Base-by-base conservation (phyloP, 2,113 vertebrate genomes). In the Lycaon pictus region DNA sequence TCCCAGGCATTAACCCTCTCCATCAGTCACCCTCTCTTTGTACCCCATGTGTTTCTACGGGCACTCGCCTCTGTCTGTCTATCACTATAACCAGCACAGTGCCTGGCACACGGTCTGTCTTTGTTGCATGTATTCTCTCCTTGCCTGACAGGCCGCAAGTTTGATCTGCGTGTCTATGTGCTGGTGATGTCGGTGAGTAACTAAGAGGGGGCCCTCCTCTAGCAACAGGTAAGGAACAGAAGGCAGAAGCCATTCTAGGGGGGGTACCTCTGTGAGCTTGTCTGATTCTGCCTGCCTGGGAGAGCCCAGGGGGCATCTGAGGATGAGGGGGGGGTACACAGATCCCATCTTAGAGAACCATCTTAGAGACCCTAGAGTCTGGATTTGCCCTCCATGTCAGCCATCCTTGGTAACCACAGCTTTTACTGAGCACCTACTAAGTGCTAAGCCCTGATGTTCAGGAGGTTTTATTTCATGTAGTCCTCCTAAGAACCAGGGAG, bases 151-250 rank as follows among this genome's bases (percentile, higher is more conserved):
- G 99, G 99, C 23, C 99, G 99, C 55, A 99, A 99, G 97, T 99
- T 99, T 98, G 99, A 99, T 98, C 97, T 99, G 93, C 98, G 99
- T 69, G 99, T 99, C 76, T 99, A 99, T 20, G 99, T 99, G 91
- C 98, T 99, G 82, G 99, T 99, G 23, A 99, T 99, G 89, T 99
- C 99, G 79, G 99, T 99, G 98, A 97, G 99, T 98, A 90, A 32
- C 25, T 3, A 1, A 69, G 58, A 20, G 23, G 1, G 60, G 17
- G 5, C 65, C 60, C n/a, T 72, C 55, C 37, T 35, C 20, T 16
- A 25, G 27, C 3, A 7, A n/a, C 1, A 29, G 55, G 43, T 10
- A 19, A 19, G 11, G 77, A 72, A 60, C 25, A 25, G 35, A 23
- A 23, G 20, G 19, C 79, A 87, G 60, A 58, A n/a, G 74, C 37